Evolutionary conservation across 2,113 vertebrate species (phyloP).

Genomic region (Halcyon malimbica): DNA sequence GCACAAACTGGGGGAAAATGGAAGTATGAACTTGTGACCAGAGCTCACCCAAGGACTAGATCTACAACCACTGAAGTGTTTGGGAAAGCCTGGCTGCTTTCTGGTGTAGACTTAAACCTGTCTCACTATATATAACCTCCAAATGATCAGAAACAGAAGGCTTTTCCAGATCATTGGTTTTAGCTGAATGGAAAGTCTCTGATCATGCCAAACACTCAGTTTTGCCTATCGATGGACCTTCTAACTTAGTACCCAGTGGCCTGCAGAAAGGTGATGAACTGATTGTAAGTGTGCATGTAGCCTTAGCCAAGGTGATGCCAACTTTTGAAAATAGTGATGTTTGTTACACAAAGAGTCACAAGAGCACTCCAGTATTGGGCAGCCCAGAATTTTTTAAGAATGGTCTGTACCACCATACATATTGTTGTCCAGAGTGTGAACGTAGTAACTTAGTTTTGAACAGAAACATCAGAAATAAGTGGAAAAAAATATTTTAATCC

Average conservation of each 20-base stretch:
- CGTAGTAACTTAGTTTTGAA: neutral
- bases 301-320: neutral
- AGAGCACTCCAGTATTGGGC: neutral
- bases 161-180: neutral
- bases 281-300: neutral
- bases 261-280: neutral
- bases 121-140: neutral
- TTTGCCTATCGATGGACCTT: neutral
- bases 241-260: neutral
- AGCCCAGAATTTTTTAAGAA: neutral
- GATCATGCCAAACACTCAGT: neutral
- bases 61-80: neutral
- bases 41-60: neutral
- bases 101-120: too few relatives aligned
- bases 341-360: neutral
- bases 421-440: neutral
- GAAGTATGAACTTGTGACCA: neutral
- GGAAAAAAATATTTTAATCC: neutral
- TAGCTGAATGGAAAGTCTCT: rapidly evolving
- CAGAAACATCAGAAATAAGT: neutral
- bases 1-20: neutral
- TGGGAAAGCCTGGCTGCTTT: rapidly evolving
- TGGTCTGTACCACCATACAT: neutral
- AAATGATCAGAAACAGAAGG: neutral
- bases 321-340: neutral